phyloP scores from a whole-genome alignment of 2,113 vertebrate genomes.

The Oreotragus oreotragus region DNA sequence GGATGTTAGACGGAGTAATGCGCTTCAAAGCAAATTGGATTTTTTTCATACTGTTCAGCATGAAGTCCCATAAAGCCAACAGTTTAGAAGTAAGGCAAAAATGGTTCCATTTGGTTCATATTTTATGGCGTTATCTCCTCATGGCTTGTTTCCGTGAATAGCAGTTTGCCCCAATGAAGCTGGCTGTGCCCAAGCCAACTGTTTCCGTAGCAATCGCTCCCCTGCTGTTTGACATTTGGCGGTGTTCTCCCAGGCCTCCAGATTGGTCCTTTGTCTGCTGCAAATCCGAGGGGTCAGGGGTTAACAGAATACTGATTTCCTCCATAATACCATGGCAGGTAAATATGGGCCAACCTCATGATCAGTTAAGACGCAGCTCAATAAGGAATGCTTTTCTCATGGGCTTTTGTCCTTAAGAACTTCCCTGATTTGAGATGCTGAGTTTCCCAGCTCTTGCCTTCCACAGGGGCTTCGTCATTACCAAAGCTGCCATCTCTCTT shows the following conservation, averaged over 20 bases:
- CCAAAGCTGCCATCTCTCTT: neutral
- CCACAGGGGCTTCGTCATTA: neutral
- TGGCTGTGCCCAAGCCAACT: slow-evolving; percentile 52
- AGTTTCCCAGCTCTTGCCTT: slow-evolving; percentile 30
- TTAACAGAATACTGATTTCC: slow-evolving; percentile 71
- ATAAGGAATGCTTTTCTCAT: slow-evolving; percentile 59
- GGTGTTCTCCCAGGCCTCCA: slow-evolving; percentile 47
- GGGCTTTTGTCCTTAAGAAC: slow-evolving; percentile 53
- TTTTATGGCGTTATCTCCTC: slow-evolving; percentile 79
- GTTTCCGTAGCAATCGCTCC: slow-evolving; percentile 55
- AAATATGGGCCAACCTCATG: slow-evolving; percentile 49
- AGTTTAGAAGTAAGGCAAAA: slow-evolving; percentile 79
- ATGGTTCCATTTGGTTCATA: slow-evolving; percentile 78
- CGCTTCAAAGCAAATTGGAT: slow-evolving; percentile 85
- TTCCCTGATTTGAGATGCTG: slow-evolving; percentile 28
- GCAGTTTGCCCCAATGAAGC: slow-evolving; percentile 61
- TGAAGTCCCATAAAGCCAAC: slow-evolving; percentile 86
- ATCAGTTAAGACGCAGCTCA: slow-evolving; percentile 46
- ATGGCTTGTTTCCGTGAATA: slow-evolving; percentile 72
- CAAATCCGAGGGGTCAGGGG: slow-evolving; percentile 55
- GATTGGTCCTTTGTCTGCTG: slow-evolving; percentile 70
- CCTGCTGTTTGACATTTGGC: slow-evolving; percentile 70
- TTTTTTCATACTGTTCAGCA: slow-evolving; percentile 84
- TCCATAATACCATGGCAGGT: slow-evolving; percentile 55
- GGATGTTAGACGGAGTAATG: slow-evolving; percentile 85